Base-by-base conservation (phyloP, 1,140 invertebrate species). In the Vanessa tameamea region DNA sequence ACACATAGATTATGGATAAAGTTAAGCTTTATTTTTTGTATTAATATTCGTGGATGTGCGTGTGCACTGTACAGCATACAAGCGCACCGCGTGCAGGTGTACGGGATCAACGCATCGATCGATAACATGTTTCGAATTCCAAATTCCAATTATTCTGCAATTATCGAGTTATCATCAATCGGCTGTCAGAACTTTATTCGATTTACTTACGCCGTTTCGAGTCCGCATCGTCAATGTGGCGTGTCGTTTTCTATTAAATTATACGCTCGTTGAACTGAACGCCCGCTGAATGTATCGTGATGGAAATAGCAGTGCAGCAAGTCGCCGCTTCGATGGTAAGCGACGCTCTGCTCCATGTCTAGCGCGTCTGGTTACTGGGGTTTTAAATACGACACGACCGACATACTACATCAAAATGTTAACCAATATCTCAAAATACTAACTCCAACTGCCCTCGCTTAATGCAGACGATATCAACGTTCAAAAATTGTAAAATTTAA, bases 161-260 rank as follows among this genome's bases (percentile, higher is more conserved):
- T 69, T 69, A 69, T 69, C 67, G 67, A 37, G 26, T 69, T 69
- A 69, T 69, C 67, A 69, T 69, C 67, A 69, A 69, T 69, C 67
- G 67, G 26, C 50, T 53, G 67, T 43, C 67, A 69, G 16, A 69
- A 69, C 26, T 59, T 69, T 59, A 69, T 69, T 59, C 67, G 53
- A 57, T 69, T 69, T 69, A 59, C 67, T 69, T 59, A 57, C 12
- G 4, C 23, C 2, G 43, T 9, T 43, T 61, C 67, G 47, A 48
- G 53, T 31, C 37, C 26, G 64, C 20, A 51, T 5, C 26, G 20
- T 55, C 51, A 15, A 67, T 37, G 31, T 57, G 51, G 47, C 66
- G 23, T 53, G 14, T 55, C 65, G 20, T 37, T 8, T 55, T 59
- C 26, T 68, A 68, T 68, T 55, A 31, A n/a, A 53, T 53, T 67